Conservation (phyloP, 2,797 vertebrate genomes). For the Phoeniculus purpureus region DNA sequence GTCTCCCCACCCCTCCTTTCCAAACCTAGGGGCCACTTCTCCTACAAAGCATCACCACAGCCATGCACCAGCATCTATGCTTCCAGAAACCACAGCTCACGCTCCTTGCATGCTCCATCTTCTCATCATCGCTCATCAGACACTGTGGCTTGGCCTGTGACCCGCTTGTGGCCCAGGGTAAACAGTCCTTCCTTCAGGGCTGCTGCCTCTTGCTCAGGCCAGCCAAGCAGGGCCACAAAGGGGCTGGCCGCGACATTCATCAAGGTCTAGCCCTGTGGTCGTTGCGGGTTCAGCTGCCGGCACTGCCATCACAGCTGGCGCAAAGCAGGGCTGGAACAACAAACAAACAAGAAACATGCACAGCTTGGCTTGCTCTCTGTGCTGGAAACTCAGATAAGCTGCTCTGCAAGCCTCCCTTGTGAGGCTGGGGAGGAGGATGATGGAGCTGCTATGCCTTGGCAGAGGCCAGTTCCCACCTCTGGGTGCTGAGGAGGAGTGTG, state of each 20-base stretch:
- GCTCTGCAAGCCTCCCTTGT: background rate
- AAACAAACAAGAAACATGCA: slow-evolving; percentile 21
- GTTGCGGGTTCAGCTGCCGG: background rate
- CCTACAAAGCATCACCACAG: background rate
- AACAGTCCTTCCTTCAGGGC: background rate
- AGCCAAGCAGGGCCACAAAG: background rate
- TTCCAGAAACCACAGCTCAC: slow-evolving; percentile 14
- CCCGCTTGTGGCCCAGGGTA: background rate
- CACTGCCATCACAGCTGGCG: background rate
- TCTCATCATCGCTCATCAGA: background rate
- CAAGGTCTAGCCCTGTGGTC: background rate
- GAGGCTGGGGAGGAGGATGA: rapidly evolving
- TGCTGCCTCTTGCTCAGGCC: rapidly evolving
- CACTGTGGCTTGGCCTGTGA: background rate
- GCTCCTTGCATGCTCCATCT: background rate
- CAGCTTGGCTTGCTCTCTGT: background rate
- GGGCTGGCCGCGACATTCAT: background rate
- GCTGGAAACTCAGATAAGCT: slow-evolving; percentile 19
- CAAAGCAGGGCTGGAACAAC: background rate
- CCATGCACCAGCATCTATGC: background rate
- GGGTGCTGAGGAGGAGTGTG: rapidly evolving
- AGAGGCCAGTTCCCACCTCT: background rate
- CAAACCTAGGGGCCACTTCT: background rate
- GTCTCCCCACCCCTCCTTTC: background rate
- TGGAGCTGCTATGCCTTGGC: background rate